Conservation (phyloP, 2,797 vertebrate species). For the Anableps anableps region DNA sequence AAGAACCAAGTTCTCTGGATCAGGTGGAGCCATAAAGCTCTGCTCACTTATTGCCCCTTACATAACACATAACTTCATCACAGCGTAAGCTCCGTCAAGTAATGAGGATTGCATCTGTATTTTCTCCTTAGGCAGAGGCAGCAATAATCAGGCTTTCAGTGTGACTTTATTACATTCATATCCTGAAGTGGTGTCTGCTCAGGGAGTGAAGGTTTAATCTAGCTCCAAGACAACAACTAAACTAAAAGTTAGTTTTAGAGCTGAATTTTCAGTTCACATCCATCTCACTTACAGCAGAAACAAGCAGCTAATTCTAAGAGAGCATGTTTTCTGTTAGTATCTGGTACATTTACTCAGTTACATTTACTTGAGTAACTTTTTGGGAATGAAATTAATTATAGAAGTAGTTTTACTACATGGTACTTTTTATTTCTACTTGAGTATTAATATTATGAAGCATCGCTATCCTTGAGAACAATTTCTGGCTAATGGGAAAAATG, state of each 20-base stretch:
- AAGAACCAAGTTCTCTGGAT: background rate
- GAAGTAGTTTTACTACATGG: too few relatives aligned
- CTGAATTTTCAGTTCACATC: slow-evolving; percentile 14
- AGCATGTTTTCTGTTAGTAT: background rate
- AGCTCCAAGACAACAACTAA: slow-evolving; percentile 19
- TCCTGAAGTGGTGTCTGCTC: background rate
- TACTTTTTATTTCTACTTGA: too few relatives aligned
- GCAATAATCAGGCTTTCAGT: background rate
- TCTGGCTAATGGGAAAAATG: too few relatives aligned
- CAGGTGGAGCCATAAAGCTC: background rate
- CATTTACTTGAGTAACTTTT: too few relatives aligned
- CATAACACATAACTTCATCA: slow-evolving; percentile 22
- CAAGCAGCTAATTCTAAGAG: background rate
- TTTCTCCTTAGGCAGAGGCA: background rate
- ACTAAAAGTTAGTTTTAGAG: background rate
- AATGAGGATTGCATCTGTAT: slow-evolving; percentile 29
- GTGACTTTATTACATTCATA: slow-evolving; percentile 12
- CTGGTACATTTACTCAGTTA: too few relatives aligned
- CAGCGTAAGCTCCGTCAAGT: background rate
- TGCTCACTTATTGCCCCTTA: slow-evolving; percentile 11
- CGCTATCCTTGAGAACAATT: too few relatives aligned
- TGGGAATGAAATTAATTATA: too few relatives aligned
- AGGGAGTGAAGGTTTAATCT: background rate
- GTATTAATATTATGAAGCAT: too few relatives aligned
- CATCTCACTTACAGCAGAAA: background rate